Conservation (phyloP, 2,113 vertebrate genomes). For the Paraplagusia blochii region DNA sequence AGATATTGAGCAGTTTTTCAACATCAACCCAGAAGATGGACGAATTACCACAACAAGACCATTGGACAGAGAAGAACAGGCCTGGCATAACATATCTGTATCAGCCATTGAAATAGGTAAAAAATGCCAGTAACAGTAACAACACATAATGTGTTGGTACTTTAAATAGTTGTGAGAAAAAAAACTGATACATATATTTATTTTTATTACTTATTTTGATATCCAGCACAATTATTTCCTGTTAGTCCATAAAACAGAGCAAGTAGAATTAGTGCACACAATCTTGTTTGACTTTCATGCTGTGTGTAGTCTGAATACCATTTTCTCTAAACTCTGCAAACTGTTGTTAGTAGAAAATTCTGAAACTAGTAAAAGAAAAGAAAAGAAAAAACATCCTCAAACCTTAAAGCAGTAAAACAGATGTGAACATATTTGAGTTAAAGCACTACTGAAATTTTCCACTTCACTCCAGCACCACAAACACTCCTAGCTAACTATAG, state of each 20-base stretch:
- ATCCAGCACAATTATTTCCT: too few relatives aligned
- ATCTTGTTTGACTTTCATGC: neutral
- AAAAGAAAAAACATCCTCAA: neutral
- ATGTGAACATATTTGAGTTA: constrained; percentile 7
- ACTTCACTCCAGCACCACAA: constrained; percentile 10
- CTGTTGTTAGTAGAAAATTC: neutral
- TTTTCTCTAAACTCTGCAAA: too few relatives aligned
- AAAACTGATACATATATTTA: too few relatives aligned
- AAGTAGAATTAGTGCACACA: neutral
- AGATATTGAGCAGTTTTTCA: constrained; percentile 93
- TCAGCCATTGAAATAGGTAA: constrained; percentile 84
- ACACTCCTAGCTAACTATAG: constrained; percentile 3
- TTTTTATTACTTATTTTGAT: too few relatives aligned
- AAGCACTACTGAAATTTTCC: neutral
- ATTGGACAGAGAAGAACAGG: constrained; percentile 88
- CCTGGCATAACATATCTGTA: constrained; percentile 96
- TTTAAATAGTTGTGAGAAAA: too few relatives aligned
- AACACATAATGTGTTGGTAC: too few relatives aligned
- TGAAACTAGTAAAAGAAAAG: neutral
- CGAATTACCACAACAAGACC: constrained; percentile 88
- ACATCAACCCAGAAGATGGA: constrained; percentile 87
- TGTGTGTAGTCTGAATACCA: neutral
- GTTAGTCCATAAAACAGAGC: too few relatives aligned
- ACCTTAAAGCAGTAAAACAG: neutral
- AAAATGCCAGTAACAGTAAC: neutral